Evolutionary conservation across 2,797 vertebrate genomes (phyloP), one percentile per base, ranked within the genome.

Genomic region (Pogonophryne albipinna): DNA sequence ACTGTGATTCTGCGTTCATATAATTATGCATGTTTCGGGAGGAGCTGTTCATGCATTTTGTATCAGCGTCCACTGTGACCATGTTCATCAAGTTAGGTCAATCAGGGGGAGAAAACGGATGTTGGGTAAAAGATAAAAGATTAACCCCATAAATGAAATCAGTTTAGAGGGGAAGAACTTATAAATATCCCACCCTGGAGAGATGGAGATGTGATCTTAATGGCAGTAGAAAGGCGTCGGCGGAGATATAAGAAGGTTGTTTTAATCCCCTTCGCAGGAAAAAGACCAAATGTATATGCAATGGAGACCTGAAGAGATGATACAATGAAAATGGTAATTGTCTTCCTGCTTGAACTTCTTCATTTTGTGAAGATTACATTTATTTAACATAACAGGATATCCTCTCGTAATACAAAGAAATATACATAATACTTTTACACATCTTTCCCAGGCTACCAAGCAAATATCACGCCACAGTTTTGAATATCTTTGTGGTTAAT

Each of bases 31-130:
- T 61, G 51, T 81, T 78, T 80, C 68, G 66, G 53, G 47, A 51
- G 57, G 27, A 56, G 57, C 6, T 44, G 31, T 17, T 79, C 71
- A 69, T 85, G 74, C 66, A 80, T 79, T 85, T 82, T 85, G 42
- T 69, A 83, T 79, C 53, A 58, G 17, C 27, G 34, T 56, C 60
- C 58, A 49, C 31, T 60, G 47, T 64, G 63, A 27, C 59, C 47
- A 3, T 41, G 38, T 56, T 83, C 38, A 23, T 19, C 55, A 58
- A 74, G 49, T 69, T 62, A 53, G 45, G 65, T 80, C 73, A 78
- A 17, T 55, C 56, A 69, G 17, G 31, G 27, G 58, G 38, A 19
- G 3, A 45, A 60, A 78, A 49, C 47, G 10, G 19, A 59, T 55
- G 46, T 44, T 34, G 23, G 46, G 62, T 42, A 42, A 34, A 46